Conservation (phyloP, 2,113 vertebrate genomes). For the Edolisoma coerulescens region DNA sequence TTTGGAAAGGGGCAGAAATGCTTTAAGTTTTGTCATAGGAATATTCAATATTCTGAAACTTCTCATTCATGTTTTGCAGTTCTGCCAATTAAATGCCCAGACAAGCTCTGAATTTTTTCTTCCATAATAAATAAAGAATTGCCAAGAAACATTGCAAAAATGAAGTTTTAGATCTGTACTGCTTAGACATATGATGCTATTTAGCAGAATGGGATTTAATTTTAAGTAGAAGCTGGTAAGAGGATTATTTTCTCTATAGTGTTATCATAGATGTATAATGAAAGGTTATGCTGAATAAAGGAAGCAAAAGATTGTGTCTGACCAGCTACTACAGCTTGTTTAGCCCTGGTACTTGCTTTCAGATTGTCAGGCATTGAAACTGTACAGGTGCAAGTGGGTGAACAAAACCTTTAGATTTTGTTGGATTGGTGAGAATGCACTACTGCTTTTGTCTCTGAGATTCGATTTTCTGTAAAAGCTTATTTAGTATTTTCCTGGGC, state of each 20-base stretch:
- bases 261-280: not conserved
- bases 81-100: not conserved
- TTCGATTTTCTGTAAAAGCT: fast-evolving
- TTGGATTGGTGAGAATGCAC: not conserved
- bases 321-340: not conserved
- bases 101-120: not conserved
- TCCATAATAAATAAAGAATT: not conserved
- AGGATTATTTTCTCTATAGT: not conserved
- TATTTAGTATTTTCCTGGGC: not conserved
- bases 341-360: not conserved
- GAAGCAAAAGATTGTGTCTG: not conserved
- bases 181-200: not conserved
- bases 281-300: not conserved
- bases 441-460: fast-evolving
- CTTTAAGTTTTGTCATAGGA: not conserved
- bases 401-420: not conserved
- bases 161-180: not conserved
- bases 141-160: not conserved
- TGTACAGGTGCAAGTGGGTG: not conserved
- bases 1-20: not conserved
- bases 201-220: not conserved
- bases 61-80: not conserved
- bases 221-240: not conserved
- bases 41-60: not conserved
- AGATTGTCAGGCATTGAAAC: not conserved